phyloP scores from a whole-genome alignment of 2,113 vertebrate genomes.

The Heteronetta atricapilla region DNA sequence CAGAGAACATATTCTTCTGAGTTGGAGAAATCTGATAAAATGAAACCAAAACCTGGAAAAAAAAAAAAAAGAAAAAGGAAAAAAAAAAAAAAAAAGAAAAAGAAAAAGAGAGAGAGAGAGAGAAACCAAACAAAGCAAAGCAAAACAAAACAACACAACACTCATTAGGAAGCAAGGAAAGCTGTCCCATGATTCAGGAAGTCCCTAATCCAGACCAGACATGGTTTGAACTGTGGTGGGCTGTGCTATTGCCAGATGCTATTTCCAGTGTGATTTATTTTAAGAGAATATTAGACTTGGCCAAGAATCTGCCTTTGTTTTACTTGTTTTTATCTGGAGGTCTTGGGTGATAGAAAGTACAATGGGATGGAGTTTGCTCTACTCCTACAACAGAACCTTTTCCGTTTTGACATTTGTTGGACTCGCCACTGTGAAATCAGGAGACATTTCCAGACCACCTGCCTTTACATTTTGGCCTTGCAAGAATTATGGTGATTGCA shows the following conservation, averaged over 20 bases:
- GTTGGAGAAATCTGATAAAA: not conserved
- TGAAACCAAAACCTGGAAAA: not conserved
- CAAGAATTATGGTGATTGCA: not conserved
- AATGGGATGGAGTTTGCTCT: not conserved
- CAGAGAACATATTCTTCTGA: not conserved
- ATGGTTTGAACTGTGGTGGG: not conserved
- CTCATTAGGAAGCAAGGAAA: not conserved
- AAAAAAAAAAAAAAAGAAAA: not conserved
- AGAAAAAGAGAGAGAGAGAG: not conserved
- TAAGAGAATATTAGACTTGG: not conserved
- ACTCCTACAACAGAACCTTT: not conserved
- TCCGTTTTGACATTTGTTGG: not conserved
- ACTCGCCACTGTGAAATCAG: not conserved
- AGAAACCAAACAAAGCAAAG: not conserved
- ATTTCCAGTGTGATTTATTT: constrained; percentile 5
- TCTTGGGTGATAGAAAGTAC: not conserved
- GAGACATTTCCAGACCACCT: not conserved
- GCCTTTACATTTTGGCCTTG: not conserved
- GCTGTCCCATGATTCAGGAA: not conserved
- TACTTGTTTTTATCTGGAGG: not conserved
- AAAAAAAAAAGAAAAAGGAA: not conserved
- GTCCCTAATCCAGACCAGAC: constrained; percentile 6
- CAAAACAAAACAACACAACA: not conserved
- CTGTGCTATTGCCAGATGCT: constrained; percentile 3
- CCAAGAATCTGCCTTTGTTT: constrained; percentile 14